Evolutionary conservation across 1,140 invertebrate species (phyloP), one percentile per base, ranked within the genome.

Genomic region (Popillia japonica): DNA sequence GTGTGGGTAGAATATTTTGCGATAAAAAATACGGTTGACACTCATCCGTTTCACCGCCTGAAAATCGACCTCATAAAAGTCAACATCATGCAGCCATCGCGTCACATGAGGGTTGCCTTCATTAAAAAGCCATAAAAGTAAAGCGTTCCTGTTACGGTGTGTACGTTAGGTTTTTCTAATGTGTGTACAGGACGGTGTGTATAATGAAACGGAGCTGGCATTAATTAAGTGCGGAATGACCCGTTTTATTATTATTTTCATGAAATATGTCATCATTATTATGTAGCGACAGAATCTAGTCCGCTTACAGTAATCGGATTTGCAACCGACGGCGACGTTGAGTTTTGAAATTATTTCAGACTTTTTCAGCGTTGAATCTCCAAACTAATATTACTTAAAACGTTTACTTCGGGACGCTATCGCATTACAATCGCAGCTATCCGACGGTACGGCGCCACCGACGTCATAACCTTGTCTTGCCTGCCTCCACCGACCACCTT

Each of bases 111-210:
- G 72, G 76, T 77, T 73, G 76, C 80, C 78, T 82, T 81, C 81
- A 82, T 82, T 80, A 81, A 82, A 82, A 82, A 79, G 78, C 77
- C 79, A 81, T 82, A 80, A 82, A 80, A 79, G 77, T 48, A 80
- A 80, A 48, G 14, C 61, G 61, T 14, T 34, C 1, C 27, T 2
- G 27, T 34, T 34, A 34, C 27, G 27, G 4, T 34, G 4, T 34
- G 27, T 34, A 34, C 27, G 27, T 34, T 34, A 34, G 27, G 27
- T 34, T 34, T 34, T 34, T 34, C 27, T 34, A 34, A 34, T 34
- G 27, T 34, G 27, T 34, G 27, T 34, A 34, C 27, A 34, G 27
- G 27, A 34, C 27, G 27, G 4, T 34, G 4, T 34, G 27, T 34
- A 34, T 34, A 34, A 34, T 34, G 27, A 34, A 34, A 34, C 27